Percentiles rank a stretch among this genome's conserved stretches.
These are phyloP conservation scores for Avahi laniger DNA, from an alignment of 2,797 vertebrate genomes.

Conservation along the genomic window DNA sequence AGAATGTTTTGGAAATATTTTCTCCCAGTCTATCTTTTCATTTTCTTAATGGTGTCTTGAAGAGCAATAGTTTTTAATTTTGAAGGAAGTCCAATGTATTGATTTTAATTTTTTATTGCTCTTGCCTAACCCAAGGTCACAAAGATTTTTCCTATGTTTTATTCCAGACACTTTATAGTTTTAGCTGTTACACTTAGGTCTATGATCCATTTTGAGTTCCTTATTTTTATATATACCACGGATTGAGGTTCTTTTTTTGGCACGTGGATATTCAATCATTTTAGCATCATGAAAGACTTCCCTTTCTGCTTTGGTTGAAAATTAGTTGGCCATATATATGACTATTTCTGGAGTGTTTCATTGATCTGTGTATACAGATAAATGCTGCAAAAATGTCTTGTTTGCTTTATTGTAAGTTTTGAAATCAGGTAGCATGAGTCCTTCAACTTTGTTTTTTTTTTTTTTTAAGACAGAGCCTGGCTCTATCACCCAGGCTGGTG, in stretches of 20 bases:
- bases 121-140: neutral
- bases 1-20: constrained; percentile 22
- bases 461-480: neutral
- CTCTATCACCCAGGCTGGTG: neutral
- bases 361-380: neutral
- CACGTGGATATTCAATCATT: neutral
- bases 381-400: neutral
- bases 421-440: neutral
- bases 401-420: constrained; percentile 1
- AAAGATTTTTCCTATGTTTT: neutral
- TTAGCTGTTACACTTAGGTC: neutral
- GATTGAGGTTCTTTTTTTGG: neutral
- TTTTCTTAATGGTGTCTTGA: constrained; percentile 40
- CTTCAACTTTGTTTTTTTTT: constrained; percentile 3
- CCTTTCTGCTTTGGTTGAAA: constrained; percentile 24
- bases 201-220: neutral
- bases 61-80: constrained; percentile 8
- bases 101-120: neutral
- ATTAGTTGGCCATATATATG: neutral
- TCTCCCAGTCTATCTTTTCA: neutral
- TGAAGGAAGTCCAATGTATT: neutral
- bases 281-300: neutral
- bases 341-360: constrained; percentile 8
- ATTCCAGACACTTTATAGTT: neutral
- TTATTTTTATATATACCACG: neutral